These are phyloP conservation scores for Etia nguti DNA, from an alignment of 2,113 vertebrate species.

Conservation along the genomic window DNA sequence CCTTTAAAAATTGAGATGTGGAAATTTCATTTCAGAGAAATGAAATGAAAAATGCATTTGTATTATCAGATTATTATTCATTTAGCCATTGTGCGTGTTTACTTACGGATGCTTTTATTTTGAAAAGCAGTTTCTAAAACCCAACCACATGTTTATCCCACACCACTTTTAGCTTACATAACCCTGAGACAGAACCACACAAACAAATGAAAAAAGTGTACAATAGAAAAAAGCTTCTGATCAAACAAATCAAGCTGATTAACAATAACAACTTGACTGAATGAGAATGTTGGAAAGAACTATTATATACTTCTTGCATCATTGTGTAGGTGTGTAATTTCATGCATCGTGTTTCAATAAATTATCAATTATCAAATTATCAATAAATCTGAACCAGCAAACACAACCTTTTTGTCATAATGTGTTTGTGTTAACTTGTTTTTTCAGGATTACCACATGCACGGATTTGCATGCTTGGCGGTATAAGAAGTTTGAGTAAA, in stretches of 20 bases:
- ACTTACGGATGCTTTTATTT: neutral
- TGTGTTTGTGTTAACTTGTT: neutral
- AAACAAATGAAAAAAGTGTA: neutral
- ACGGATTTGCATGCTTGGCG: neutral
- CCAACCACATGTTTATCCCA: neutral
- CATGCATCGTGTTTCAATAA: neutral
- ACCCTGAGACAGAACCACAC: neutral
- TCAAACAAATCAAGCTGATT: neutral
- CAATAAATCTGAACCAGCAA: no score
- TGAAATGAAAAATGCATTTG: neutral
- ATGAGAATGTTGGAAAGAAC: neutral
- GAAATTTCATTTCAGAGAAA: neutral
- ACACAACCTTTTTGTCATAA: neutral
- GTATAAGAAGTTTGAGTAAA: neutral
- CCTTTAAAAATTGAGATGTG: neutral
- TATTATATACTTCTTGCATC: neutral
- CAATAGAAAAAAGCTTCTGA: neutral
- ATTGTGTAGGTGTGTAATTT: neutral
- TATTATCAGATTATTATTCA: neutral
- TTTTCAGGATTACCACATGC: neutral
- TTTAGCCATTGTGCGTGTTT: neutral
- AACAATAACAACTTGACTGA: neutral
- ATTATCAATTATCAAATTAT: no score
- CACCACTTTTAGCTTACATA: neutral
- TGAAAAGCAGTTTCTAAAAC: neutral